phyloP scores from a whole-genome alignment of 2,113 vertebrate species.

The Brachypodius melanocephalos region DNA sequence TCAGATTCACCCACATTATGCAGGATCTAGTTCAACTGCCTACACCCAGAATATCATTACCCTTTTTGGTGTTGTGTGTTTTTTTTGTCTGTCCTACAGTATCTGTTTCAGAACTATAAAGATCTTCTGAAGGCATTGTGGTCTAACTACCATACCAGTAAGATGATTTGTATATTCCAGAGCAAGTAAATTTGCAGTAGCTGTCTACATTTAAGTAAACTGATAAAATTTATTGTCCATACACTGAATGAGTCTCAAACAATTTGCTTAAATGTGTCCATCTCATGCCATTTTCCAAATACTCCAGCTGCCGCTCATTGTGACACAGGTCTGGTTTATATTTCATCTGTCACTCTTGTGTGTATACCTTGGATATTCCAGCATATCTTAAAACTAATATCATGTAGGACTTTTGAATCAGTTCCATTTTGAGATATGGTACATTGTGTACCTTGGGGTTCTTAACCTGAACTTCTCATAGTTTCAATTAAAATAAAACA shows the following conservation, averaged over 20 bases:
- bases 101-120: background rate
- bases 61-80: rapidly evolving
- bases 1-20: background rate
- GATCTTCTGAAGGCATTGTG: background rate
- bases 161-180: background rate
- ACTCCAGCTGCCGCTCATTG: background rate
- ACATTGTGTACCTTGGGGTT: background rate
- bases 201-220: background rate
- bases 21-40: background rate
- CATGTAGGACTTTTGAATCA: background rate
- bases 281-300: background rate
- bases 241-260: background rate
- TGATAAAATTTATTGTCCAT: background rate
- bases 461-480: background rate
- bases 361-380: background rate
- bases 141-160: background rate
- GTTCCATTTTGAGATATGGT: background rate
- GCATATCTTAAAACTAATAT: background rate
- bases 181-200: background rate
- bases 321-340: background rate
- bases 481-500: background rate
- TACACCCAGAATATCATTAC: background rate
- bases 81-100: background rate
- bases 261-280: background rate
- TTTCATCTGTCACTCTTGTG: background rate